phyloP scores from a whole-genome alignment of 2,888 invertebrate species.

The Acronicta psi region DNA sequence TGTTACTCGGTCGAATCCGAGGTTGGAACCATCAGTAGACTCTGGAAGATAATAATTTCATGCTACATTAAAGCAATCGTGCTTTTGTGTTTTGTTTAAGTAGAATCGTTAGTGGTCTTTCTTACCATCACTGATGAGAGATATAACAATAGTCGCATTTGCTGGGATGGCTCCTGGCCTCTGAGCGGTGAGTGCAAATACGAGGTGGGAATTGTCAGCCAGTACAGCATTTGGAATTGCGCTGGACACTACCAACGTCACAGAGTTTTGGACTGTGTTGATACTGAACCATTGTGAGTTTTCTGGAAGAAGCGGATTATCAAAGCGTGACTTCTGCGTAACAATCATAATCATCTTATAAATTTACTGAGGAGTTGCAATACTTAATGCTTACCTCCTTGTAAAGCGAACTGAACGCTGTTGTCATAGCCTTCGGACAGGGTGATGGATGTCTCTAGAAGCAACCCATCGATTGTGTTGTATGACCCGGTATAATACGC shows the following conservation, averaged over 20 bases:
- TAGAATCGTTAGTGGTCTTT: background rate
- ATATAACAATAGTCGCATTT: constrained; percentile 53
- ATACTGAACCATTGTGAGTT: constrained; percentile 52
- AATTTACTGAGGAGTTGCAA: background rate
- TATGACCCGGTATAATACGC: constrained; percentile 54
- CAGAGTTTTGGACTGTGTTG: constrained; percentile 29
- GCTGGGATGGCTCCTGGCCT: constrained; percentile 41
- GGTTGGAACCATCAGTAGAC: background rate
- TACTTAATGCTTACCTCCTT: constrained; percentile 52
- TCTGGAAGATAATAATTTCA: constrained; percentile 15
- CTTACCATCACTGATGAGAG: constrained; percentile 18
- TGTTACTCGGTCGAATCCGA: constrained; percentile 20
- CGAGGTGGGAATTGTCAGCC: constrained; percentile 50
- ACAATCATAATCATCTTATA: background rate
- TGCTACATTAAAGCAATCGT: background rate
- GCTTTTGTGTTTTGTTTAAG: background rate
- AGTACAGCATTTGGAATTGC: constrained; percentile 53
- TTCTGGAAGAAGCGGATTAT: constrained; percentile 25
- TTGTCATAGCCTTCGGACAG: constrained; percentile 51
- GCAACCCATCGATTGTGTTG: constrained; percentile 29
- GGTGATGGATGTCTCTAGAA: constrained; percentile 35
- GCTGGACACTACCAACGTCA: constrained; percentile 23
- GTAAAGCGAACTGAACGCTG: constrained; percentile 48
- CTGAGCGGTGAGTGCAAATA: constrained; percentile 49
- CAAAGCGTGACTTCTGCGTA: background rate